Evolutionary conservation across 2,888 invertebrate genomes (phyloP).

Genomic region (Trimorus sp.): DNA sequence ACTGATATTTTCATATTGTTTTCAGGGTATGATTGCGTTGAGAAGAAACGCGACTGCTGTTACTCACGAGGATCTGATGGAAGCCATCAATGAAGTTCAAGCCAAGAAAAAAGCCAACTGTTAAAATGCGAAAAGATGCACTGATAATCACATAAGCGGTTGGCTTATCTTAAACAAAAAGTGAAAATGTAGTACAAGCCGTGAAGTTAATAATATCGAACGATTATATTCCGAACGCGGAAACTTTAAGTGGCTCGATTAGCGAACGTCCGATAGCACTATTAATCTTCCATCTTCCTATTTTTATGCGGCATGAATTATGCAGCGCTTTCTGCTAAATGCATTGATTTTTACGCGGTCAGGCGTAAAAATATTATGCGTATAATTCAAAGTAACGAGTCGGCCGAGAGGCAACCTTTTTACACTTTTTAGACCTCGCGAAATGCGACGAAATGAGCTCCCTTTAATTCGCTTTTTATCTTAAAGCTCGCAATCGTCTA

Average conservation of each 20-base stretch:
- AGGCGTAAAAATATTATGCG: conserved; percentile 78
- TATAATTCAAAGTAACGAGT: conserved; percentile 80
- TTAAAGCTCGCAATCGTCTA: conserved; percentile 55
- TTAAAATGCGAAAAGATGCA: too few species aligned
- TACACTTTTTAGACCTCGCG: conserved; percentile 31
- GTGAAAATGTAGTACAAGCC: too few species aligned
- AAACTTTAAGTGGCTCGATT: conserved; percentile 71
- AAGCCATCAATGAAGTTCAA: conserved; percentile 99
- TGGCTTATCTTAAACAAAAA: too few species aligned
- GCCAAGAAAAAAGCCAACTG: conserved; percentile 82
- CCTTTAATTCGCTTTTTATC: conserved; percentile 67
- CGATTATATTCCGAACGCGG: conserved; percentile 38
- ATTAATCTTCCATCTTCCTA: conserved; percentile 78
- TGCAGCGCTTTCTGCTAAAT: conserved; percentile 75
- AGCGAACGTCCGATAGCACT: conserved; percentile 74
- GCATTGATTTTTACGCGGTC: conserved; percentile 77
- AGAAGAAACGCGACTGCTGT: conserved; percentile 96
- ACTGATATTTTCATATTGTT: conserved; percentile 14
- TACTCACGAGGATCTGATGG: conserved; percentile 99
- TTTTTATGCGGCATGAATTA: conserved; percentile 77
- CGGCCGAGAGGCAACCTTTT: conserved; percentile 60
- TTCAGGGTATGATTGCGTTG: conserved; percentile 98
- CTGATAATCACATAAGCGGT: too few species aligned
- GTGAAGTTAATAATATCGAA: conserved; percentile 30
- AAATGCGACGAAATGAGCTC: conserved; percentile 61